Conservation (phyloP, 2,113 vertebrate genomes). For the Prinia subflava region DNA sequence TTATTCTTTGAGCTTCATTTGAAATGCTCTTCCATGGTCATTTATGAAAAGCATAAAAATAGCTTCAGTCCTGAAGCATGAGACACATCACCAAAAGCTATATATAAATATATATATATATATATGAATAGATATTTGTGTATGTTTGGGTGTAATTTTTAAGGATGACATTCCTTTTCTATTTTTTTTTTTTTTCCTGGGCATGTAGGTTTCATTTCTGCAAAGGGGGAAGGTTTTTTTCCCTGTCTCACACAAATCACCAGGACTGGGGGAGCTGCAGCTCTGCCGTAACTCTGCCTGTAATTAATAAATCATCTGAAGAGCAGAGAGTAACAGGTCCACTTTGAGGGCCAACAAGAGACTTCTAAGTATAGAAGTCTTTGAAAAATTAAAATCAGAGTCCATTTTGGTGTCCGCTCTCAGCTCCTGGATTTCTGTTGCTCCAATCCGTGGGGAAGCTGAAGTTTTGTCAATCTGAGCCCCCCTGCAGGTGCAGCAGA, state of each 20-base stretch:
- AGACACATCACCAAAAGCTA: background rate
- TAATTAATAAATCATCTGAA: conserved; percentile 66
- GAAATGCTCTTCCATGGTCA: conserved; percentile 51
- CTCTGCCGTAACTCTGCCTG: background rate
- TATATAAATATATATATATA: background rate
- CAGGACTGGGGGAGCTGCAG: background rate
- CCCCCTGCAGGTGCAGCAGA: background rate
- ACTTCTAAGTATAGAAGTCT: conserved; percentile 4
- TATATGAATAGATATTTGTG: background rate
- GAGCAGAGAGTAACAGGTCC: conserved; percentile 18
- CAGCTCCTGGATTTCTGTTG: background rate
- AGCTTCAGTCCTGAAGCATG: conserved; percentile 14
- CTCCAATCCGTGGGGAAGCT: background rate
- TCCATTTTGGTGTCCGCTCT: background rate
- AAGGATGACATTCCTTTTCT: background rate
- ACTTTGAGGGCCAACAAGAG: conserved; percentile 50
- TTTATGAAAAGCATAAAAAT: conserved; percentile 41
- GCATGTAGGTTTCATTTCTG: background rate
- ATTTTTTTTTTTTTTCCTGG: background rate
- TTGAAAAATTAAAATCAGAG: background rate
- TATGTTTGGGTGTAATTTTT: background rate
- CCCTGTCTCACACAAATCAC: conserved; percentile 21
- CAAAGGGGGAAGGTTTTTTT: background rate
- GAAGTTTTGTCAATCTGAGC: background rate
- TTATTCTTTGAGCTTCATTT: conserved; percentile 13